phyloP scores from a whole-genome alignment of 2,888 invertebrate genomes.

The Sthenelais limicola region DNA sequence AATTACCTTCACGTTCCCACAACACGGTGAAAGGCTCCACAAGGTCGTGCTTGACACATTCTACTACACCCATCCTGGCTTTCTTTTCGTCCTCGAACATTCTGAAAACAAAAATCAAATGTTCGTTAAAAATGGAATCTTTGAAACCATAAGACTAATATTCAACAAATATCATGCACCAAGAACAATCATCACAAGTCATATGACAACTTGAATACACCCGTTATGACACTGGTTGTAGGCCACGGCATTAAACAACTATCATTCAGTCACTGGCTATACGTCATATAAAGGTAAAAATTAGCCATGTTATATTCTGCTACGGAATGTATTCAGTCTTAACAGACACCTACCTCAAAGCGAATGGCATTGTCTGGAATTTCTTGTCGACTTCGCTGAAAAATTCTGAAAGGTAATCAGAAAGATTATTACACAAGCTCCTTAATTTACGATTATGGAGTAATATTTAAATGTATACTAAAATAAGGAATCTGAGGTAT shows the following conservation, averaged over 20 bases:
- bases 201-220: too few species aligned
- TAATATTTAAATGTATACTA: too few species aligned
- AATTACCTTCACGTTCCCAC: constrained; percentile 80
- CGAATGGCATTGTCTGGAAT: constrained; percentile 97
- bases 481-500: too few species aligned
- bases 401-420: constrained; percentile 72
- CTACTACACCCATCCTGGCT: constrained; percentile 97
- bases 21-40: constrained; percentile 98
- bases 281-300: too few species aligned
- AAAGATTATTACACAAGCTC: not conserved
- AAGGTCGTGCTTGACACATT: constrained; percentile 97
- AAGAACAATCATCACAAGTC: too few species aligned
- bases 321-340: too few species aligned
- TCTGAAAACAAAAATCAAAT: constrained; percentile 49
- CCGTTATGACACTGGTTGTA: not conserved
- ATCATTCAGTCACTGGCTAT: too few species aligned
- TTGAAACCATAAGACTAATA: too few species aligned
- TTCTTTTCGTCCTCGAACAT: constrained; percentile 95
- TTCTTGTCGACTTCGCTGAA: constrained; percentile 77
- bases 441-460: not conserved
- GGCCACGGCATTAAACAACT: too few species aligned
- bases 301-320: too few species aligned
- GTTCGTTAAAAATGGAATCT: too few species aligned
- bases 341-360: constrained; percentile 78
- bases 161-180: too few species aligned